phyloP scores from a whole-genome alignment of 2,113 vertebrate genomes.

The Pipa parva region DNA sequence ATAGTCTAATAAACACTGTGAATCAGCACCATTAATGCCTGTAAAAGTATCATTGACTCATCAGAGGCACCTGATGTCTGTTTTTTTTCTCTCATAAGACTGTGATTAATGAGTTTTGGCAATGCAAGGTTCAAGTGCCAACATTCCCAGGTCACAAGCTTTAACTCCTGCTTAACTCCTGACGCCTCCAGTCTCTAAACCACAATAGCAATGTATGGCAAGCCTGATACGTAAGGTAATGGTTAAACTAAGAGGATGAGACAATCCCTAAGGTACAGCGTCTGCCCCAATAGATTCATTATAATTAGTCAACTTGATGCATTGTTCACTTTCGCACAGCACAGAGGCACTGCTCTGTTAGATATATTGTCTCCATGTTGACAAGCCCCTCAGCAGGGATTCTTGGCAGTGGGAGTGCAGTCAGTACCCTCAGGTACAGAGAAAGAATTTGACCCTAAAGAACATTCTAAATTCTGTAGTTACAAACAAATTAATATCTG shows the following conservation, averaged over 20 bases:
- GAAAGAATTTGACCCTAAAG: neutral
- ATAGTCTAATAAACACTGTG: neutral
- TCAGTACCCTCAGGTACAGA: conserved; percentile 46
- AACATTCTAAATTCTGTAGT: neutral
- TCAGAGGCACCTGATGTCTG: conserved; percentile 44
- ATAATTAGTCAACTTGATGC: conserved; percentile 60
- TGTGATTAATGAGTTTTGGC: conserved; percentile 40
- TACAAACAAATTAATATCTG: conserved; percentile 8
- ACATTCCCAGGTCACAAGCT: conserved; percentile 14
- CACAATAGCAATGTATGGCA: conserved; percentile 3
- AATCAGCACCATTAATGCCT: neutral
- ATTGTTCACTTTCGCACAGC: conserved; percentile 59
- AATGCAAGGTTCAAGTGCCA: conserved; percentile 43
- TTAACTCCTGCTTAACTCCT: conserved; percentile 20
- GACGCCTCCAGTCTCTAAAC: neutral
- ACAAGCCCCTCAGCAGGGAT: conserved; percentile 50
- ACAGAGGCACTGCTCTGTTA: conserved; percentile 56
- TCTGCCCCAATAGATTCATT: conserved; percentile 51
- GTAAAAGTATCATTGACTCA: neutral
- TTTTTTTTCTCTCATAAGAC: conserved; percentile 18
- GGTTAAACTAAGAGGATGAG: conserved; percentile 32
- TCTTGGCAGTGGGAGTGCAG: conserved; percentile 22
- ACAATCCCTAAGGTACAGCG: conserved; percentile 42
- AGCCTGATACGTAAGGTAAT: neutral
- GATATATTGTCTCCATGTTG: conserved; percentile 57